phyloP scores from a whole-genome alignment of 2,113 vertebrate species.

The Myocastor coypus region DNA sequence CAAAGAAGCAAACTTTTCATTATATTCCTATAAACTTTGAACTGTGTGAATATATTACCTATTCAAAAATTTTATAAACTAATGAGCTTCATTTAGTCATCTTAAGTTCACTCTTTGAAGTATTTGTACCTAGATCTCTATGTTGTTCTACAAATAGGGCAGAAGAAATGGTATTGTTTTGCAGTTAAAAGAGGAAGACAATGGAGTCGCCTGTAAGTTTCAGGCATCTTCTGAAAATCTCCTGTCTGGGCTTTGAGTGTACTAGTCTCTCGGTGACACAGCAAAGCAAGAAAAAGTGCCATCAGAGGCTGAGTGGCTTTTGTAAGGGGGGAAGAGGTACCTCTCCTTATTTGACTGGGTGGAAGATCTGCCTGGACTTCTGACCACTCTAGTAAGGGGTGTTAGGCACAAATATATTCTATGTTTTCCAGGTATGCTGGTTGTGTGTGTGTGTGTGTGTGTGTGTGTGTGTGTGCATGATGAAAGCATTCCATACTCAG shows the following conservation, averaged over 20 bases:
- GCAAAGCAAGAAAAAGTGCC: neutral
- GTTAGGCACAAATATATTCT: neutral
- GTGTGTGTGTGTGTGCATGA: neutral
- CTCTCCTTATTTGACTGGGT: neutral
- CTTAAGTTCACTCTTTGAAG: neutral
- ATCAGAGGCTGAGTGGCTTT: neutral
- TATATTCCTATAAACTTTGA: neutral
- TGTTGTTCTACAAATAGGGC: neutral
- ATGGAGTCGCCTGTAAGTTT: neutral
- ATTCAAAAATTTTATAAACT: neutral
- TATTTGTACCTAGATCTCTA: neutral
- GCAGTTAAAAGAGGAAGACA: neutral
- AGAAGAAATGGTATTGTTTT: neutral
- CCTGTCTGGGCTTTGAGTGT: too few relatives aligned
- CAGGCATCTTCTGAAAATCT: neutral
- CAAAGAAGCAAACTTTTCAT: neutral
- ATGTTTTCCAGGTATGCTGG: neutral
- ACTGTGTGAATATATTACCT: neutral
- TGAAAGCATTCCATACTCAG: neutral
- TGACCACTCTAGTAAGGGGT: neutral
- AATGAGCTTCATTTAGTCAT: neutral
- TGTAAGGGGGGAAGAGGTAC: accelerated
- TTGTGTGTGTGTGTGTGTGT: neutral
- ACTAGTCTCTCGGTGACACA: neutral
- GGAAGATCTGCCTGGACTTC: neutral